Evolutionary conservation across 1,140 invertebrate genomes (phyloP), one percentile per base, ranked within the genome.

Genomic region (Plectus sambesii): DNA sequence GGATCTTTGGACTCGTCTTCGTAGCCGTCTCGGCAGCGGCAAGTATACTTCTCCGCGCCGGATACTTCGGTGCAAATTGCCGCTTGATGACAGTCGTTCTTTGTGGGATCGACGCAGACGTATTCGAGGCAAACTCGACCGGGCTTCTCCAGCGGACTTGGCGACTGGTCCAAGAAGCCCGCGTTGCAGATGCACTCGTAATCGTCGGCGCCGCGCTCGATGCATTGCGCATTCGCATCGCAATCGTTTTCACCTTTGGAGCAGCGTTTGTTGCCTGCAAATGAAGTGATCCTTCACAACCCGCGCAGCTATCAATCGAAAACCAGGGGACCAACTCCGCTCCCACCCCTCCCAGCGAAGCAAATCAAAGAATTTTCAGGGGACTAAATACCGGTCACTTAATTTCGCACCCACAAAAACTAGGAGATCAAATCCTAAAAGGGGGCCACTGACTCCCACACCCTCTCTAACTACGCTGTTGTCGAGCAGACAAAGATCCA

Each of bases 61-160:
- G 53, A 45, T 23, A 55, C 42, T 38, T 58, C 56, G 12, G 43
- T 55, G 38, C 56, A 58, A 22, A 47, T 58, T 2, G 56, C 56
- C 19, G 54, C 53, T 1, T 43, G 27, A 35, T 58, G 56, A 35
- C 56, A 58, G 25, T 58, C 49, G 43, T 58, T 47, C 39, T 58
- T 56, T 3, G 53, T 25, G 23, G 43, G 37, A 24, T 56, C 55
- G 9, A 39, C 25, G 22, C 53, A 56, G n/a, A 56, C 43, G 12
- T 49, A 29, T 37, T 56, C 55, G 5, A 55, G 17, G 26, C 55
- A 56, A 9, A 42, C 39, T 4, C 55, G 15, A 17, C 55, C 55
- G n/a, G 54, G 46, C 33, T 24, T 8, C n/a, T 22, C 6, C 6
- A 6, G 12, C n/a, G 6, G 15, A 33, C 17, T 17, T 9, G 42